Percentiles rank a stretch among this genome's conserved stretches.
Conservation (phyloP, 92 coral and sea anemone genomes). For the Umimayanthus kanabou region DNA sequence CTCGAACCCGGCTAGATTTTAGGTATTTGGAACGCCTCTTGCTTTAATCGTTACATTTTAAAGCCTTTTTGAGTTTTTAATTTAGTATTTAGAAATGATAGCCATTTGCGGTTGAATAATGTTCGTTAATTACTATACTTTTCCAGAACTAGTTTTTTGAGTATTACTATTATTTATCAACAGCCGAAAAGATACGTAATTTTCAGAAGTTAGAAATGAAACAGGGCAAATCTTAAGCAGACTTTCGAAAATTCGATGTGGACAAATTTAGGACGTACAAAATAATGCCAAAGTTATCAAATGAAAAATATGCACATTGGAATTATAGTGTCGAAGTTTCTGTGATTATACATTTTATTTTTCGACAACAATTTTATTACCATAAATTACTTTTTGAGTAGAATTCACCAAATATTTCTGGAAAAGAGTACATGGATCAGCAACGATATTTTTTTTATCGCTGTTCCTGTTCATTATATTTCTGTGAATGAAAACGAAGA, state of each 20-base stretch:
- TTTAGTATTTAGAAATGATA: constrained; percentile 13
- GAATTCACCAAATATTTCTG: background rate
- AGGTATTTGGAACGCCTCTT: too few relatives aligned
- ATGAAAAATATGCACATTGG: too few relatives aligned
- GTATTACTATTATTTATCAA: too few relatives aligned
- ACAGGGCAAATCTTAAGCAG: background rate
- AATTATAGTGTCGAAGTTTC: too few relatives aligned
- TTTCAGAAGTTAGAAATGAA: background rate
- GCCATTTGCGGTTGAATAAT: constrained; percentile 33
- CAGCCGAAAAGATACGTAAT: background rate
- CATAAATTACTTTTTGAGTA: background rate
- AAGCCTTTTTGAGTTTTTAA: constrained; percentile 20
- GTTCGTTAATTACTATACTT: background rate
- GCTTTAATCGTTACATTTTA: background rate
- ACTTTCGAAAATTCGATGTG: background rate
- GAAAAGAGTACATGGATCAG: background rate
- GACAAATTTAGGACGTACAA: background rate
- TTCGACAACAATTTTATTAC: background rate
- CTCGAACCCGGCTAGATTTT: too few relatives aligned
- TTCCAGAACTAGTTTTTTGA: background rate
- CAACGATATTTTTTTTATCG: background rate
- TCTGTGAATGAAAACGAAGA: background rate
- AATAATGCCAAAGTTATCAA: too few relatives aligned
- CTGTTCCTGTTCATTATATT: background rate
- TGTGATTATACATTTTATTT: too few relatives aligned